Percentiles rank a stretch among this genome's conserved stretches.
phyloP scores from a whole-genome alignment of 2,797 vertebrate genomes.

The Smutsia temminckii region DNA sequence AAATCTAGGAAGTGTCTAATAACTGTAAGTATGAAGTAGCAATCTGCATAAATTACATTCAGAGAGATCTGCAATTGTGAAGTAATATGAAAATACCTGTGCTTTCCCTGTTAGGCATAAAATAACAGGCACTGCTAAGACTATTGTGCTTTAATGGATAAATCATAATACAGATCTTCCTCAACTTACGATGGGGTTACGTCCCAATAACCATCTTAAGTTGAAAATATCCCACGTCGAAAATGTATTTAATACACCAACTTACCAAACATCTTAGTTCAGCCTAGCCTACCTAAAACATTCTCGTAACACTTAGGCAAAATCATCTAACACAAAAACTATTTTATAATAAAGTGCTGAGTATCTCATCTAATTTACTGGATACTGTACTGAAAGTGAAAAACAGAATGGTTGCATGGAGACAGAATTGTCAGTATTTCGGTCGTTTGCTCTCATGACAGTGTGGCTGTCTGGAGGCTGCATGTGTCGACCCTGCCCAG shows the following conservation, averaged over 20 bases:
- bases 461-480: neutral
- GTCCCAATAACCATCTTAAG: neutral
- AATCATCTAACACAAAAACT: neutral
- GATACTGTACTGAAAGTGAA: neutral
- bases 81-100: neutral
- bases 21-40: neutral
- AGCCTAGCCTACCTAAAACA: neutral
- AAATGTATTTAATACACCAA: neutral
- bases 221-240: neutral
- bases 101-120: conserved; percentile 6
- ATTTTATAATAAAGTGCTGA: neutral
- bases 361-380: neutral
- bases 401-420: neutral
- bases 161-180: neutral
- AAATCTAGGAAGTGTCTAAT: conserved; percentile 14
- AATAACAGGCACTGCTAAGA: neutral
- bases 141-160: neutral
- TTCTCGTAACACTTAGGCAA: neutral
- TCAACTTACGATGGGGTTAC: neutral
- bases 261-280: neutral
- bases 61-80: neutral
- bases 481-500: neutral
- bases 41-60: neutral
- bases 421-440: neutral
- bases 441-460: neutral